phyloP scores from a whole-genome alignment of 2,113 vertebrate genomes.

The Etheostoma spectabile region DNA sequence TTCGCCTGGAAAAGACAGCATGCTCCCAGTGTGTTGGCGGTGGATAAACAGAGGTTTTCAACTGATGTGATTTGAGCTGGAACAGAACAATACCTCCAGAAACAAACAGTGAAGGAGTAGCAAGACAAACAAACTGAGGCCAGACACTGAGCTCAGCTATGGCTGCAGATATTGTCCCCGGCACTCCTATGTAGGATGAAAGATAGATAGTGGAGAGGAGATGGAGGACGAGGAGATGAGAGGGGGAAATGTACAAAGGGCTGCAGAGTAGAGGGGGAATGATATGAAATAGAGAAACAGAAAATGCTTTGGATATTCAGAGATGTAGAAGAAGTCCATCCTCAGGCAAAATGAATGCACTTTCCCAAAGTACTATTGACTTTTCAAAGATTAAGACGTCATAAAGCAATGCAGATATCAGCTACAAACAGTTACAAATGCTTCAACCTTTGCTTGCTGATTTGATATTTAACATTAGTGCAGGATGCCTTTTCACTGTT shows the following conservation, averaged over 20 bases:
- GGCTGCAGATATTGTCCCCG: conserved; percentile 58
- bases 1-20: conserved; percentile 64
- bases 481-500: background rate
- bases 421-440: background rate
- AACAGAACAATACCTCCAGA: conserved; percentile 70
- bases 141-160: conserved; percentile 39
- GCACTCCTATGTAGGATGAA: conserved; percentile 58
- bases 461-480: background rate
- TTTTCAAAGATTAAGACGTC: background rate
- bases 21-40: conserved; percentile 56
- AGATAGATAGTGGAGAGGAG: conserved; percentile 30
- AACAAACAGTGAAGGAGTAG: conserved; percentile 51
- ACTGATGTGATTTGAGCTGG: conserved; percentile 60
- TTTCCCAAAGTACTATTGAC: background rate
- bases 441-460: background rate
- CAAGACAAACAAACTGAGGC: conserved; percentile 67
- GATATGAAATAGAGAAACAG: conserved; percentile 21
- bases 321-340: conserved; percentile 13
- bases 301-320: conserved; percentile 20
- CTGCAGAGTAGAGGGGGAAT: conserved; percentile 3
- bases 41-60: conserved; percentile 68
- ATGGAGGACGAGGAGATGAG: background rate
- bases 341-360: background rate
- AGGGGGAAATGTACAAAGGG: background rate
- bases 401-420: background rate